Evolutionary conservation across 1,140 invertebrate species (phyloP), one percentile per base, ranked within the genome.

Genomic region (Tetramorium alpestre): DNA sequence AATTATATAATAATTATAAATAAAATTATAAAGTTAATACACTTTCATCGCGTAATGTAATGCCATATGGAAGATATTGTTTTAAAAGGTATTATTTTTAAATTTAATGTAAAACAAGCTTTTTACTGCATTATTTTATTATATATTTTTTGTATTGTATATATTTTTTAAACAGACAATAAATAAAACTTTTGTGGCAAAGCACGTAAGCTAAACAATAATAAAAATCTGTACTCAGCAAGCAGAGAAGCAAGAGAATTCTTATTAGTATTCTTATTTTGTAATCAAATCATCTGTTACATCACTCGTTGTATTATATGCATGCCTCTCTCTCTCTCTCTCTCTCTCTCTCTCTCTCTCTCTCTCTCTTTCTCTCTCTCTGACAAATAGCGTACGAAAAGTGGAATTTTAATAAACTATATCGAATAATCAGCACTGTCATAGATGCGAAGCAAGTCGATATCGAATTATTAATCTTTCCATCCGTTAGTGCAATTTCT

Each of bases 381-480:
- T 73, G 65, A 86, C 65, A 86, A 88, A 88, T 86, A 67, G 60
- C 49, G 33, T 44, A 22, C 7, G 49, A 86, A 72, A 78, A 88
- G 54, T 65, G 65, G 54, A 65, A 62, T 47, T 33, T 76, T 51
- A 78, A 78, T 86, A 64, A 86, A 88, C 56, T 56, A 47, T 82
- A 11, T 72, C 78, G 38, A 58, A 11, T 82, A 82, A 58, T 56
- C 38, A 69, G 18, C 44, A 65, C 44, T 22, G 25, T 16, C 38
- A 70, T 33, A 49, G 8, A 38, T 22, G 22, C 47, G 25, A 25
- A 60, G 7, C 51, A 13, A 72, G 58, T 58, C 51, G 51, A 72
- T 58, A 70, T 82, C 22, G 51, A 72, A 82, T 82, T 82, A 82
- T 82, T 72, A 82, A 82, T 82, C 78, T 56, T 58, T 72, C 3